Base-by-base conservation (phyloP, 2,888 invertebrate genomes). In the Epinotia nisella region DNA sequence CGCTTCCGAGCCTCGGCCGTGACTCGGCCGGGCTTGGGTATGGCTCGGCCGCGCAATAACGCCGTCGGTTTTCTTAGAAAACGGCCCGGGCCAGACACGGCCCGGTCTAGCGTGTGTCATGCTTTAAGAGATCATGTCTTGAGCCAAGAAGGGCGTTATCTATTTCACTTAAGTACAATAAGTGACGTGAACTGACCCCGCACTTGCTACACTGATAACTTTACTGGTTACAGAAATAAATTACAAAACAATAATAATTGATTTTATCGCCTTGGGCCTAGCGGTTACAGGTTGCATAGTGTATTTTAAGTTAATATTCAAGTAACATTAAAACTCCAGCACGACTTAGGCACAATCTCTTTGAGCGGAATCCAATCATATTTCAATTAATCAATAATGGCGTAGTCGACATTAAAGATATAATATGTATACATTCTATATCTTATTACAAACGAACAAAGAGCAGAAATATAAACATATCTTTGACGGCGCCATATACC, bases 221-320 rank as follows among this genome's bases (percentile, higher is more conserved):
- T 10, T 11, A 35, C 29, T 62, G 29, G 15, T 45, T 56, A 15
- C 19, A 59, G n/a, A 59, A 53, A 21, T 39, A 65, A 45, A 65
- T 59, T 71, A 41, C 71, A 65, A 71, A 41, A 65, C 65, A 58
- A 29, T 59, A 19, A 65, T 35, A 19, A 51, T 64, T 24, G 45
- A 29, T 35, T 65, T 21, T 56, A 51, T 59, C 59, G 58, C 41
- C 51, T 39, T 24, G 19, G 55, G 70, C 56, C 21, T 13, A 39
- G 21, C 15, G 13, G 4, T 24, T 29, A 29, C 17, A 56, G 21
- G 39, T 56, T 70, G 55, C 41, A 61, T 41, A 53, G 53, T 39
- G 13, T 53, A 53, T 24, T 70, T 45, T 17, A 35, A 41, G 49
- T 35, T 64, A 64, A 53, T 69, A 53, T 53, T 39, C 21, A 11